phyloP scores from a whole-genome alignment of 2,888 invertebrate species.

The Tenthredo distinguenda region DNA sequence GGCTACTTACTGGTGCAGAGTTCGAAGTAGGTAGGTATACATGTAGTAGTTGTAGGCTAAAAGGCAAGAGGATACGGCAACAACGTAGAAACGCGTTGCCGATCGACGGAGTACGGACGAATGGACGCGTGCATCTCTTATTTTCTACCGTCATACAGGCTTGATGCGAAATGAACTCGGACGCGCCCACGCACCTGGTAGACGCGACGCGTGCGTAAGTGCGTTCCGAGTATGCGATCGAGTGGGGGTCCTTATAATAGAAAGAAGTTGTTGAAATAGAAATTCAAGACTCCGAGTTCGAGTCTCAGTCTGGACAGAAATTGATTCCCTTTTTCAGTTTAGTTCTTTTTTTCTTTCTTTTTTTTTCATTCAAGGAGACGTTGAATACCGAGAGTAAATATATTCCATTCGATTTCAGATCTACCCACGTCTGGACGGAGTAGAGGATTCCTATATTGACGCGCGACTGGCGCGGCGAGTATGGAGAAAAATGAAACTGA shows the following conservation, averaged over 20 bases:
- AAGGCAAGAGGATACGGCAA: slow-evolving; percentile 46
- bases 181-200: slow-evolving; percentile 47
- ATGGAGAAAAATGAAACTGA: not conserved
- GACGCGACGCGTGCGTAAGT: slow-evolving; percentile 30
- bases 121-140: slow-evolving; percentile 39
- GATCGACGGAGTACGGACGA: slow-evolving; percentile 26
- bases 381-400: not conserved
- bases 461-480: not conserved
- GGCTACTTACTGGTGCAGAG: slow-evolving; percentile 14
- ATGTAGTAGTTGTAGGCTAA: slow-evolving; percentile 8
- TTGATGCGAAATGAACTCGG: slow-evolving; percentile 38
- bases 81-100: slow-evolving; percentile 28
- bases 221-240: not conserved
- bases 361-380: not conserved
- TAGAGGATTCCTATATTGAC: not conserved
- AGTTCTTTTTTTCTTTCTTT: not conserved
- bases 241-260: not conserved
- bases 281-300: not conserved
- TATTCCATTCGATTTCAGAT: not conserved
- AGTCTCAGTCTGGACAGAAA: not conserved
- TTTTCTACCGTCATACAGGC: slow-evolving; percentile 23
- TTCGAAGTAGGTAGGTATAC: not conserved
- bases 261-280: not conserved
- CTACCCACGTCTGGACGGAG: not conserved
- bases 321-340: not conserved